These are phyloP conservation scores for Fratercula arctica DNA, from an alignment of 2,797 vertebrate species.

Conservation along the genomic window DNA sequence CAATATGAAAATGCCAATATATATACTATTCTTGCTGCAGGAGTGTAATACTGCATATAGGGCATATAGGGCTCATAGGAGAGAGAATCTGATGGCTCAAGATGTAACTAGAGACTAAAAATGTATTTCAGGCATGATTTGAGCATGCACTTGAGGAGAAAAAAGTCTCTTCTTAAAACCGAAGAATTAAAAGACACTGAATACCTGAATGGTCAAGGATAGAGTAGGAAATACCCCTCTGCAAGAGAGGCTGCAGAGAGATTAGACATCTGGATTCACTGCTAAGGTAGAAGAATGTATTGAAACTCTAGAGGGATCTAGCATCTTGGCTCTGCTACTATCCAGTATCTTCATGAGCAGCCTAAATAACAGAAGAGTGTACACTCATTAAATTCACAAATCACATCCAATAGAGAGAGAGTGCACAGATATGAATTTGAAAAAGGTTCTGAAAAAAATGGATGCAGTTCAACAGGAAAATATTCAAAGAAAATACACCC, in stretches of 20 bases:
- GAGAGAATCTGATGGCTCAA: background rate
- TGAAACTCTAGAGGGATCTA: background rate
- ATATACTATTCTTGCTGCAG: background rate
- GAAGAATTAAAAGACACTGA: background rate
- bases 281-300: background rate
- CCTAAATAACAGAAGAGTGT: background rate
- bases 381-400: background rate
- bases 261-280: background rate
- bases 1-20: background rate
- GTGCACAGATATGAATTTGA: background rate
- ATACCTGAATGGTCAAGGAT: background rate
- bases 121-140: background rate
- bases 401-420: background rate
- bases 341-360: background rate
- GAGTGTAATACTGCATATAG: background rate
- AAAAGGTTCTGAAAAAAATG: background rate
- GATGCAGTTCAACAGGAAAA: background rate
- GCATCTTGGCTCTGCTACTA: background rate
- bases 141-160: background rate
- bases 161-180: background rate
- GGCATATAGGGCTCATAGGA: background rate
- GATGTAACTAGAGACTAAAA: background rate
- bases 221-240: background rate
- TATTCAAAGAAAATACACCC: background rate
- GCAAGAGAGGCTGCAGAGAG: background rate